Percentiles rank a stretch among this genome's conserved stretches.
phyloP scores from a whole-genome alignment of 2,888 invertebrate species.

The Tipula unca region DNA sequence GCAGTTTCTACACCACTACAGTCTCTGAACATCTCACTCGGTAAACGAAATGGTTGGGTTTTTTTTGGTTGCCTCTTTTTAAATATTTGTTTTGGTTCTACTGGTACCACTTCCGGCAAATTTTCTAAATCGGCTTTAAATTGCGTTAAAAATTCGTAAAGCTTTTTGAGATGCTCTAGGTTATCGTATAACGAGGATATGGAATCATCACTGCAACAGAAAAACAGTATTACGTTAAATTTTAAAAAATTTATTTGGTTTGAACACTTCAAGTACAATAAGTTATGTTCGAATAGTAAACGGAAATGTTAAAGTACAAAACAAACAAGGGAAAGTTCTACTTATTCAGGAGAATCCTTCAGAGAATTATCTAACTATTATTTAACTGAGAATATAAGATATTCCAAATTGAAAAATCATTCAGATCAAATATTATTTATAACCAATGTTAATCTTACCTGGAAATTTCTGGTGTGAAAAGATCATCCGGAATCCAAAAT shows the following conservation, averaged over 20 bases:
- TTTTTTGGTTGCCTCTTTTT: neutral
- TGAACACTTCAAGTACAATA: too few species aligned
- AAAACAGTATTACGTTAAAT: neutral
- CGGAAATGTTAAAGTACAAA: too few species aligned
- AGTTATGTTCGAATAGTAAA: too few species aligned
- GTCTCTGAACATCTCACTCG: neutral
- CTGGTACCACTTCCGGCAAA: neutral
- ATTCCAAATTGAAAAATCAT: too few species aligned
- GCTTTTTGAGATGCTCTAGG: neutral
- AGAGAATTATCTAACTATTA: too few species aligned
- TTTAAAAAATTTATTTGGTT: neutral
- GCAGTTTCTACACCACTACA: too few species aligned
- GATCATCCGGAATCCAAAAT: neutral
- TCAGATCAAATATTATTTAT: too few species aligned
- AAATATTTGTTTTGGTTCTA: neutral
- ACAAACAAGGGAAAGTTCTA: too few species aligned
- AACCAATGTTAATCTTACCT: too few species aligned
- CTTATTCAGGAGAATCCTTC: too few species aligned
- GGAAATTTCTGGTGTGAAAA: neutral
- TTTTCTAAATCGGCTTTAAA: neutral
- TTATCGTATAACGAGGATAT: neutral
- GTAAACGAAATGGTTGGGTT: neutral
- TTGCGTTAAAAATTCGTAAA: neutral
- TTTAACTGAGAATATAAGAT: too few species aligned
- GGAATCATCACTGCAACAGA: neutral